Percentiles rank a stretch among this genome's conserved stretches.
Conservation (phyloP, 2,888 invertebrate genomes). For the Ophraella communa region DNA sequence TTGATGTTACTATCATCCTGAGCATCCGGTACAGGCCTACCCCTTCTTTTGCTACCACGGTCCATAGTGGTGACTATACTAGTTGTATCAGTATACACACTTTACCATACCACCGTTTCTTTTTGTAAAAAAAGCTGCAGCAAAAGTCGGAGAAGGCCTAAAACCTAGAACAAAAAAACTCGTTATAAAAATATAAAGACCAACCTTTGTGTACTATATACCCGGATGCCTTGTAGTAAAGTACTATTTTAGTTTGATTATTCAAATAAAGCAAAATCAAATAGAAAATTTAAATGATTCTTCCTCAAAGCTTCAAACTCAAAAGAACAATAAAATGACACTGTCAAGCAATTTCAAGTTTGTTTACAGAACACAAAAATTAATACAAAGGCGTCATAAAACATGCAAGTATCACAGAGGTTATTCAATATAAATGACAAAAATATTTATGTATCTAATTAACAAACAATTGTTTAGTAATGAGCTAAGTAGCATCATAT, state of each 20-base stretch:
- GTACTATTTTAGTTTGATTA: conserved; percentile 36
- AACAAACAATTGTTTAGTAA: too few relatives aligned
- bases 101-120: conserved; percentile 44
- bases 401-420: too few relatives aligned
- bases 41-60: conserved; percentile 55
- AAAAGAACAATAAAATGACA: conserved; percentile 21
- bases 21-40: conserved; percentile 58
- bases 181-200: conserved; percentile 27
- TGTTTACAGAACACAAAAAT: conserved; percentile 14
- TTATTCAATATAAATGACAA: too few relatives aligned
- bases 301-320: conserved; percentile 11
- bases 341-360: background rate
- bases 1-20: conserved; percentile 46
- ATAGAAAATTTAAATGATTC: conserved; percentile 28
- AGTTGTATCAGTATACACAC: conserved; percentile 38
- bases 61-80: conserved; percentile 47
- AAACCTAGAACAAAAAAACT: conserved; percentile 41
- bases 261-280: conserved; percentile 32
- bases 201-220: conserved; percentile 29
- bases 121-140: conserved; percentile 39
- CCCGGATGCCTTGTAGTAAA: conserved; percentile 43
- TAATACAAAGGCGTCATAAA: background rate
- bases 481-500: too few relatives aligned
- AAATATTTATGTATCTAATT: too few relatives aligned
- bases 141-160: conserved; percentile 52